Evolutionary conservation across 1,140 invertebrate genomes (phyloP), one percentile per base, ranked within the genome.

Genomic region (Drosophila ironensis): DNA sequence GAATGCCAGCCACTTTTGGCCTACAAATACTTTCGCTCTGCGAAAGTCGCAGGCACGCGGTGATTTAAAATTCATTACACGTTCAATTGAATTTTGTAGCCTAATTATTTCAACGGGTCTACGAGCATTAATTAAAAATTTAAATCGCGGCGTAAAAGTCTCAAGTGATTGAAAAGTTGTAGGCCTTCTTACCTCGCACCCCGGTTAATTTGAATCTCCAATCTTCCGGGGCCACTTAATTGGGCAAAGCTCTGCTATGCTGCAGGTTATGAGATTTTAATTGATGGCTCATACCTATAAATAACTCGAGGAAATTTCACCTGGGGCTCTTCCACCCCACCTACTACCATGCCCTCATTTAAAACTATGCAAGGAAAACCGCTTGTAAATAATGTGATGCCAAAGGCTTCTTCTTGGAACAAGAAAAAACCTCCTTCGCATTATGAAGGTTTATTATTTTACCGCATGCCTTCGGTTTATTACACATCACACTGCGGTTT

Each of bases 1-100:
- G 64, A 78, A 76, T 76, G 73, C 54, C 77, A 70, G 54, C 4
- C 48, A 52, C 7, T 69, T 51, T 37, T 46, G 54, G 24, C 44
- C 38, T 52, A 59, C 14, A 68, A 75, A 69, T 48, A 63, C 37
- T 25, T 17, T 11, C n/a, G n/a, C 28, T 30, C 28, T 1, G 9
- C 30, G 30, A 33, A 27, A 50, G 28, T 30, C 63, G 17, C 44
- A 25, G 50, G 30, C 14, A 14, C 8, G 17, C 46, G 68, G 54
- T 63, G 81, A 86, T 84, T 84, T 86, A 37, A 86, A 80, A 84
- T 84, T 84, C 80, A 84, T 84, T 86, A 68, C 56, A 86, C 74
- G 75, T 84, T 87, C 80, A 80, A 84, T 84, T 87, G 66, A 74
- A 80, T 80, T 86, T 67, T 30, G 64, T 42, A 40, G 60, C 53